Evolutionary conservation across 1,140 invertebrate genomes (phyloP).

Genomic region (Diachasma alloeum): DNA sequence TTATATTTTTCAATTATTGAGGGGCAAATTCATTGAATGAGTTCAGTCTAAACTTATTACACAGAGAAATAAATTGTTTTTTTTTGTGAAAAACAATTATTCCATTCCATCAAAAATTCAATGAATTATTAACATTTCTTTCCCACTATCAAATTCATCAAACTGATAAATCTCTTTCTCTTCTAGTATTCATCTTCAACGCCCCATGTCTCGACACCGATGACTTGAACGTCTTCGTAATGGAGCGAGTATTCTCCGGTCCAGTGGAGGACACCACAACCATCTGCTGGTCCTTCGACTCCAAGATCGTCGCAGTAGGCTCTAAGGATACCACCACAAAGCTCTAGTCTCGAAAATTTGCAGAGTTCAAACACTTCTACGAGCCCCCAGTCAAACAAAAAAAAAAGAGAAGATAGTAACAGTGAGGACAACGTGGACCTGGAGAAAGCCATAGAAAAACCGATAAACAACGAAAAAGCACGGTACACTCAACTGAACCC

Average conservation of each 20-base stretch:
- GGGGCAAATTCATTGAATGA: too few relatives aligned
- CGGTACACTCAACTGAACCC: conserved; percentile 35
- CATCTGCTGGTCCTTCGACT: conserved; percentile 92
- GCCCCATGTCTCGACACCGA: conserved; percentile 81
- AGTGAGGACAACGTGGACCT: conserved; percentile 61
- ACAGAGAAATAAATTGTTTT: too few relatives aligned
- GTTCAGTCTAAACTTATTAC: too few relatives aligned
- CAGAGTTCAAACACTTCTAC: conserved; percentile 74
- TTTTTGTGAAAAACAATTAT: too few relatives aligned
- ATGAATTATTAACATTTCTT: too few relatives aligned
- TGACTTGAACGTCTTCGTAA: conserved; percentile 87
- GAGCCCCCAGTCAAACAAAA: conserved; percentile 63
- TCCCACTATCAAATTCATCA: too few relatives aligned
- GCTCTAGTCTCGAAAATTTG: conserved; percentile 79
- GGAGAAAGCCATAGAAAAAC: conserved; percentile 54
- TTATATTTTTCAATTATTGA: too few relatives aligned
- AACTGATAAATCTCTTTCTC: too few relatives aligned
- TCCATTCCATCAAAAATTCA: too few relatives aligned
- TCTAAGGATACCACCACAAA: conserved; percentile 86
- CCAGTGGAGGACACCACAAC: conserved; percentile 83
- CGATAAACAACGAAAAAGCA: conserved; percentile 40
- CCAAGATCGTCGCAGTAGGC: conserved; percentile 83
- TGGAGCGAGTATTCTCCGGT: conserved; percentile 83
- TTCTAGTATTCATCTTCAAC: conserved; percentile 90
- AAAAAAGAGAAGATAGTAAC: conserved; percentile 59